A percentile compares a stretch with the other conserved stretches of the same genome.
Conservation (phyloP, 2,797 vertebrate species). For the Gallirallus australis region DNA sequence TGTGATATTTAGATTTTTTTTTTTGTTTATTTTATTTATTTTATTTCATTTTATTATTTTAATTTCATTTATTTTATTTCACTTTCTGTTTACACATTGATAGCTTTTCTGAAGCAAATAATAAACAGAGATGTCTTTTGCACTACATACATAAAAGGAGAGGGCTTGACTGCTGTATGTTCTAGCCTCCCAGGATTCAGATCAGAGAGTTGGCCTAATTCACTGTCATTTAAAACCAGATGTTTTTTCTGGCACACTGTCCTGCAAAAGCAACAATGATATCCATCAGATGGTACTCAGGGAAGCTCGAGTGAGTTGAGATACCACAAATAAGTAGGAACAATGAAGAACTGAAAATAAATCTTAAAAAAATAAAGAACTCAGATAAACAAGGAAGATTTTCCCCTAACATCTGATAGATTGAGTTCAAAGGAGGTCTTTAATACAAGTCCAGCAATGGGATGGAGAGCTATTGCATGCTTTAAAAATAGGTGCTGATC, state of each 20-base stretch:
- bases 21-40: not conserved
- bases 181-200: slow-evolving; percentile 11
- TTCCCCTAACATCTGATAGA: not conserved
- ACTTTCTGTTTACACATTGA: slow-evolving; percentile 25
- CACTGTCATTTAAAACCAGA: slow-evolving; percentile 58
- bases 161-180: not conserved
- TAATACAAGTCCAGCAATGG: not conserved
- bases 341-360: slow-evolving; percentile 43
- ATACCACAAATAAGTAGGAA: slow-evolving; percentile 19
- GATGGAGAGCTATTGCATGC: not conserved
- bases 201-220: slow-evolving; percentile 50
- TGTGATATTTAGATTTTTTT: not conserved
- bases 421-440: slow-evolving; percentile 21
- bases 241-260: slow-evolving; percentile 46
- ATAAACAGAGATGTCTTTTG: slow-evolving; percentile 36
- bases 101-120: slow-evolving; percentile 37
- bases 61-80: not conserved
- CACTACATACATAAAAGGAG: slow-evolving; percentile 10
- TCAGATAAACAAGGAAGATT: slow-evolving; percentile 19
- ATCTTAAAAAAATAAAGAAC: not conserved
- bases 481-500: not conserved
- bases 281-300: slow-evolving; percentile 32
- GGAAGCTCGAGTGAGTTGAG: slow-evolving; percentile 29
- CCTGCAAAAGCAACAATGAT: slow-evolving; percentile 49
- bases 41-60: not conserved